Evolutionary conservation across 1,140 invertebrate species (phyloP).

Genomic region (Antheraea mylitta): DNA sequence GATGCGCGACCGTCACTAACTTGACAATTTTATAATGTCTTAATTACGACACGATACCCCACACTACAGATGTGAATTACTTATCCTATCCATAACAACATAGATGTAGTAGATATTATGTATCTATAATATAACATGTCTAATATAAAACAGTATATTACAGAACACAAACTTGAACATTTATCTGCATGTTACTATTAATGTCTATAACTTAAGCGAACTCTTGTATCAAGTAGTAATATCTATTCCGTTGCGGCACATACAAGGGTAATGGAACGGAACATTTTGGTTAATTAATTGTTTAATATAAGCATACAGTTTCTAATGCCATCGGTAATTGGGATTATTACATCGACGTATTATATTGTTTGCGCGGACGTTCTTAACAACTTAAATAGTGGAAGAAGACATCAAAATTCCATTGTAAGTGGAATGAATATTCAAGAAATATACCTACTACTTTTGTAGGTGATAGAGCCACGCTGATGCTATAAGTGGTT

Average conservation of each 20-base stretch:
- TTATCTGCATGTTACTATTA: neutral
- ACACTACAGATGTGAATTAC: no score
- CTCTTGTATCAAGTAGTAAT: conserved; percentile 17
- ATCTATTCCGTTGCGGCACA: conserved; percentile 19
- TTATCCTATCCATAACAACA: no score
- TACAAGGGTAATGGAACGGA: conserved; percentile 20
- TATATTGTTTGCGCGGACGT: neutral
- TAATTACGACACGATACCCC: no score
- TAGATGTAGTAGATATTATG: no score
- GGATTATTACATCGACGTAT: conserved; percentile 5
- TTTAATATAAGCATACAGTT: conserved; percentile 20
- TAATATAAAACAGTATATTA: neutral
- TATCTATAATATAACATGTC: no score
- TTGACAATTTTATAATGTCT: no score
- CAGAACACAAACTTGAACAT: neutral
- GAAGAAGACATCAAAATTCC: neutral
- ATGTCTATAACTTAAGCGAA: conserved; percentile 1
- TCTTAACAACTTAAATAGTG: neutral
- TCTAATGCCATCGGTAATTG: conserved; percentile 2
- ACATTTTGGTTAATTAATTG: conserved; percentile 29
- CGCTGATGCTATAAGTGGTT: no score
- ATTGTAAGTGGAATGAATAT: no score
- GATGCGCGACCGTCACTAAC: no score
- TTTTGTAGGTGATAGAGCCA: no score
- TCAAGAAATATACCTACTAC: no score